Percentiles rank a stretch among this genome's conserved stretches.
Evolutionary conservation across 92 coral and sea anemone species (phyloP).

Genomic region (Meandrina meandrites): DNA sequence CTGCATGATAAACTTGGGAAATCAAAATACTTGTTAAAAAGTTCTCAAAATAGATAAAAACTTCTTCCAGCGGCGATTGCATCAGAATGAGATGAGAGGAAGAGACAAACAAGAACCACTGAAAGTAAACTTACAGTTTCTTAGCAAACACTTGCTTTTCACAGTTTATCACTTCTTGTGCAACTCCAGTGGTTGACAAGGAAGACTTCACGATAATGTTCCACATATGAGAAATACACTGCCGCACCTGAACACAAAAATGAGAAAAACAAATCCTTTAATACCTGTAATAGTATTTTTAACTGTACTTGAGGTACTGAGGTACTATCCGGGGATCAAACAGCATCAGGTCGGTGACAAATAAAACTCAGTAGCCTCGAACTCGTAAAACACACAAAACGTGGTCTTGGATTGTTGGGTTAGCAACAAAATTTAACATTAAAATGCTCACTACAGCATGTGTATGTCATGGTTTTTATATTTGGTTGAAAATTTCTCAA

Average conservation of each 20-base stretch:
- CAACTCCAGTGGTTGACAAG: constrained; percentile 56
- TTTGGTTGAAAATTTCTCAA: too few species aligned
- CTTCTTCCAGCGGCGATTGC: not conserved
- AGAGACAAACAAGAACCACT: not conserved
- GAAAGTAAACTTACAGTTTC: constrained; percentile 37
- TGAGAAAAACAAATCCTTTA: too few species aligned
- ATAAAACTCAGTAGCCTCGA: too few species aligned
- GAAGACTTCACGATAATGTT: constrained; percentile 63
- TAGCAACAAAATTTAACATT: too few species aligned
- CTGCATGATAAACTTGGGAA: not conserved
- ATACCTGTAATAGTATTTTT: too few species aligned
- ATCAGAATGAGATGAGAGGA: not conserved
- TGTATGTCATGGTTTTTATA: too few species aligned
- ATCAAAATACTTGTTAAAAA: not conserved
- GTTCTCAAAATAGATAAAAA: not conserved
- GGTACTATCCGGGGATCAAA: too few species aligned
- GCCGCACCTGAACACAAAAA: constrained; percentile 54
- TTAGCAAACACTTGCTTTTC: constrained; percentile 61
- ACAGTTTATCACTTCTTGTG: constrained; percentile 55
- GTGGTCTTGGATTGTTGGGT: too few species aligned
- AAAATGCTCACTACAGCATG: too few species aligned
- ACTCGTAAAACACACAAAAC: too few species aligned
- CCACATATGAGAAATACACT: constrained; percentile 75
- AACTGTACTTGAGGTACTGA: too few species aligned
- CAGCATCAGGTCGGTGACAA: too few species aligned